Evolutionary conservation across 2,797 vertebrate species (phyloP).

Genomic region (Malurus splendens): DNA sequence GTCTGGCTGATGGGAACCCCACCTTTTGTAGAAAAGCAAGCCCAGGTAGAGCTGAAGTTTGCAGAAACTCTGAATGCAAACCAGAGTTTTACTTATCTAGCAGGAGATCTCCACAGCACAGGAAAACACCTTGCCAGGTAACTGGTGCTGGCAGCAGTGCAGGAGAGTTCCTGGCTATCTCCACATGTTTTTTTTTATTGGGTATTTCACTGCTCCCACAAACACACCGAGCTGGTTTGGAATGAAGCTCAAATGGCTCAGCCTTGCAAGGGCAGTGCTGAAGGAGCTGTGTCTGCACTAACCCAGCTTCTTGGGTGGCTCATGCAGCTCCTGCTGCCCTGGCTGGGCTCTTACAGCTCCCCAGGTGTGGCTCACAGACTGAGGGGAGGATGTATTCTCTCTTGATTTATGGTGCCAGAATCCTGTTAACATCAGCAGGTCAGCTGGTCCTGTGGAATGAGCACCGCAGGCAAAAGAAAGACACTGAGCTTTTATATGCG

Average conservation of each 20-base stretch:
- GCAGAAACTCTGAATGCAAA: not conserved
- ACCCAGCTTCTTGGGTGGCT: not conserved
- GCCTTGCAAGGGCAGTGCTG: fast-evolving
- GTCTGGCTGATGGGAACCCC: not conserved
- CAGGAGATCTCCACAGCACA: not conserved
- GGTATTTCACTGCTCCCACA: not conserved
- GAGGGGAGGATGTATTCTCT: not conserved
- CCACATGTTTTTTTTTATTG: not conserved
- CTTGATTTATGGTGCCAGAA: not conserved
- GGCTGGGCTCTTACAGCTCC: not conserved
- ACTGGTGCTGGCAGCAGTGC: not conserved
- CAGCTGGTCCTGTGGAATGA: not conserved
- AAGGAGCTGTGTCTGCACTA: not conserved
- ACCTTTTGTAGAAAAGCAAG: not conserved
- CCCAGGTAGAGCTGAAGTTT: not conserved
- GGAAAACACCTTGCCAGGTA: not conserved
- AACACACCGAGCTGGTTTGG: not conserved
- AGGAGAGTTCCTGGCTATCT: not conserved
- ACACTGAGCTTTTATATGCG: not conserved
- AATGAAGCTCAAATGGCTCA: not conserved
- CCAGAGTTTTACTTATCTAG: not conserved
- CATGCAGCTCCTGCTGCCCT: not conserved
- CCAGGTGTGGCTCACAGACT: not conserved
- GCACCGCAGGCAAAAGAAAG: not conserved
- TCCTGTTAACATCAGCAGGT: not conserved